Percentiles rank a stretch among this genome's conserved stretches.
Conservation (phyloP, 2,113 vertebrate genomes). For the Pandion haliaetus region DNA sequence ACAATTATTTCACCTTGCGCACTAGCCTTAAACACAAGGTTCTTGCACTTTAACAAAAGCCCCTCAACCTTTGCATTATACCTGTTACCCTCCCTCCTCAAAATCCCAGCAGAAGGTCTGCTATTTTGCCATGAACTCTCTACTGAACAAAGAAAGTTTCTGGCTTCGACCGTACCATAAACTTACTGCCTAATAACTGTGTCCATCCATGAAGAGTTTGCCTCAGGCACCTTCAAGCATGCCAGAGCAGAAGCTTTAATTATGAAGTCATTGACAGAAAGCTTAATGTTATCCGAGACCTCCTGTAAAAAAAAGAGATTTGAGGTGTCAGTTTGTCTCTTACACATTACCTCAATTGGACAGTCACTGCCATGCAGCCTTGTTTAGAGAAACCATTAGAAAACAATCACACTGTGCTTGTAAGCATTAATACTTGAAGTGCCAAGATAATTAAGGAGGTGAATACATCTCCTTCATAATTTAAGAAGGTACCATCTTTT, state of each 20-base stretch:
- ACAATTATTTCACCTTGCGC: neutral
- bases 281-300: conserved; percentile 86
- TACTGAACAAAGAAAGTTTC: neutral
- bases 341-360: neutral
- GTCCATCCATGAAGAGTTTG: conserved; percentile 98
- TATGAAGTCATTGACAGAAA: conserved; percentile 97
- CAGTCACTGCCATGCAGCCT: neutral
- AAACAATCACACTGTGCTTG: neutral
- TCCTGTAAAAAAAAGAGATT: conserved; percentile 74
- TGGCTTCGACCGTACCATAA: neutral
- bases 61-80: rapidly evolving
- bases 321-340: neutral
- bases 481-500: neutral
- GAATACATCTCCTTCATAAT: neutral
- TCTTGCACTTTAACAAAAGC: neutral
- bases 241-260: conserved; percentile 96
- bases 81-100: neutral
- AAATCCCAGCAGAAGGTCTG: neutral
- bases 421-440: neutral
- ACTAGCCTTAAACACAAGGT: neutral
- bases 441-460: neutral
- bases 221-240: conserved; percentile 96
- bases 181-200: conserved; percentile 98
- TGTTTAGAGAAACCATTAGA: neutral
- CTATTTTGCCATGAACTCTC: neutral